Evolutionary conservation across 2,888 invertebrate genomes (phyloP), one percentile per base, ranked within the genome.

Genomic region (Eucriotettix oculatus): DNA sequence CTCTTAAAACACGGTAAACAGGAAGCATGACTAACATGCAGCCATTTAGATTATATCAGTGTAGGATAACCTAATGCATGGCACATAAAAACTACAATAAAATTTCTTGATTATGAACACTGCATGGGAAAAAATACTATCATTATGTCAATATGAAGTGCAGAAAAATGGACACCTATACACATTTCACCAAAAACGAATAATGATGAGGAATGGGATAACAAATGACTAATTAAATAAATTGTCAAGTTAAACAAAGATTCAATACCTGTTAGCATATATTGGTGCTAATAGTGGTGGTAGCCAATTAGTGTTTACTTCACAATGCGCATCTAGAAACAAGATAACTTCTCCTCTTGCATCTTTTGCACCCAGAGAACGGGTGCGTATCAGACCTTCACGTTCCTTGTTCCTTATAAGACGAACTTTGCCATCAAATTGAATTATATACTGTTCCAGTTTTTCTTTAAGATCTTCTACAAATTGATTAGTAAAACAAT

Each of bases 261-360:
- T 29, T 29, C 29, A 29, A 48, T 68, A 76, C 76, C 79, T 78
- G 69, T 97, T 90, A 57, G 85, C 77, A 71, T 90, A 88, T 67
- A 99, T 99, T 7, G 98, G 95, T 0, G 96, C 91, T 44, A 99
- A 76, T 11, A 99, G 78, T 0, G 98, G 98, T 0, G 95, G 94
- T 43, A 99, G 75, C 99, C 99, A 99, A 75, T 99, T 98, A 1
- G 83, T 77, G 72, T 97, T 96, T 3, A 94, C 93, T 74, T 98
- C 98, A 74, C 98, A 99, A 72, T 99, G 99, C 42, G 98, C 98
- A 75, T 99, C 98, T 5, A 99, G 77, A 74, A 95, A 98, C 0
- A 99, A 88, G 61, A 99, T 95, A 11, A 97, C 96, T 71, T 98
- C 96, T 9, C 95, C 98, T 40, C 79, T 85, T 0, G 97, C 90